These are phyloP conservation scores for Anabacerthia variegaticeps DNA, from an alignment of 2,797 vertebrate genomes.

Conservation along the genomic window DNA sequence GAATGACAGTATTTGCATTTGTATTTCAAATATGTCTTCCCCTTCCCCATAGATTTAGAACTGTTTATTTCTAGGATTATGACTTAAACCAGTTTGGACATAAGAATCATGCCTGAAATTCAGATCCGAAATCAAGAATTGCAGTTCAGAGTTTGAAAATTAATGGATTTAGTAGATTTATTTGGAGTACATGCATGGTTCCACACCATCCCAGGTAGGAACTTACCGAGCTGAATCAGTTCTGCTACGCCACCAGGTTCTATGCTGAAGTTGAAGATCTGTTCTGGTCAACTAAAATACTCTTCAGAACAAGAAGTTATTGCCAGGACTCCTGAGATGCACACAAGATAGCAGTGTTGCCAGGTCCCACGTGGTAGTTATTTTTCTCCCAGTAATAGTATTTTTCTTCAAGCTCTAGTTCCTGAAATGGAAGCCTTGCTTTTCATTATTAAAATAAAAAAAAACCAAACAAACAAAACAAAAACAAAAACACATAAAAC, in stretches of 20 bases:
- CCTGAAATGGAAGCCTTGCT: neutral
- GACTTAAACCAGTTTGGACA: neutral
- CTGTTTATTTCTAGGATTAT: neutral
- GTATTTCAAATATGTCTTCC: neutral
- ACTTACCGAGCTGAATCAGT: neutral
- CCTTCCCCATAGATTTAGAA: neutral
- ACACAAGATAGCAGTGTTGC: neutral
- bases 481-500: neutral
- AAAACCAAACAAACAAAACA: neutral
- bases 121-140: neutral
- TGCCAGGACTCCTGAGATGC: neutral
- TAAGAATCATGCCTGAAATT: neutral
- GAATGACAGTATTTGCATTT: neutral
- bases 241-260: neutral
- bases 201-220: neutral
- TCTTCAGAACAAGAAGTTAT: neutral
- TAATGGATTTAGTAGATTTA: fast-evolving
- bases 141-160: neutral
- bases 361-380: neutral
- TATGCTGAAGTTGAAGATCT: neutral
- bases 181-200: neutral
- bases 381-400: neutral
- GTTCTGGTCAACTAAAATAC: neutral
- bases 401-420: neutral
- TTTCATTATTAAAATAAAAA: neutral